Percentiles rank a stretch among this genome's conserved stretches.
Conservation (phyloP, 2,888 invertebrate species). For the Drosophila tanythrix region DNA sequence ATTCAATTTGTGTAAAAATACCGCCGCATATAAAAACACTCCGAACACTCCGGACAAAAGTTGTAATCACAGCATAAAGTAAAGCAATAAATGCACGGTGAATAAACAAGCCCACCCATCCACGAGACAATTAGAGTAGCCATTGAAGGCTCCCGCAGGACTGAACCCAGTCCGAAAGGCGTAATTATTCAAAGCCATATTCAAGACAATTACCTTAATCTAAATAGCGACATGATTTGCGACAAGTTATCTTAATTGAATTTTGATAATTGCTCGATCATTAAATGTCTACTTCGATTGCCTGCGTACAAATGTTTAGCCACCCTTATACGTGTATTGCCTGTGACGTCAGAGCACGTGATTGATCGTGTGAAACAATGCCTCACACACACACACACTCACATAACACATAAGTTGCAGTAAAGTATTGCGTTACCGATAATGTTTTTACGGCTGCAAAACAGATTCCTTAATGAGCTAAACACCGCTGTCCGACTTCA, state of each 20-base stretch:
- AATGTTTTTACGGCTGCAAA: conserved; percentile 67
- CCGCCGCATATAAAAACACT: background rate
- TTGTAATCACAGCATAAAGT: conserved; percentile 18
- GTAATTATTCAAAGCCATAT: conserved; percentile 56
- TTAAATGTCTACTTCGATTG: conserved; percentile 49
- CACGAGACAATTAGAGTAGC: conserved; percentile 12
- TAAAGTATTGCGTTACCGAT: conserved; percentile 68
- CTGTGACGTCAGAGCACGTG: conserved; percentile 78
- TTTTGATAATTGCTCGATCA: conserved; percentile 65
- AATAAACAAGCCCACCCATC: conserved; percentile 2
- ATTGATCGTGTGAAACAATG: conserved; percentile 74
- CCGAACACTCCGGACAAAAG: conserved; percentile 1
- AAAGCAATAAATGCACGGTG: background rate
- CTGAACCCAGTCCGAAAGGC: conserved; percentile 5
- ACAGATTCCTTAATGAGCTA: conserved; percentile 75
- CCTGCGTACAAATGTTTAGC: conserved; percentile 33
- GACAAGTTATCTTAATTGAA: conserved; percentile 79
- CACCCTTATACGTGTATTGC: conserved; percentile 23
- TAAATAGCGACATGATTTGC: conserved; percentile 62
- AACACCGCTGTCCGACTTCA: conserved; percentile 15
- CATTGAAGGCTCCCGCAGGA: conserved; percentile 7
- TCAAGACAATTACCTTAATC: conserved; percentile 67
- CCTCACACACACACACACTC: conserved; percentile 8
- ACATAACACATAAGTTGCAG: conserved; percentile 28
- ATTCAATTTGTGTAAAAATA: conserved; percentile 3